Percentiles rank a stretch among this genome's conserved stretches.
These are phyloP conservation scores for Pipa parva DNA, from an alignment of 2,113 vertebrate species.

Conservation along the genomic window DNA sequence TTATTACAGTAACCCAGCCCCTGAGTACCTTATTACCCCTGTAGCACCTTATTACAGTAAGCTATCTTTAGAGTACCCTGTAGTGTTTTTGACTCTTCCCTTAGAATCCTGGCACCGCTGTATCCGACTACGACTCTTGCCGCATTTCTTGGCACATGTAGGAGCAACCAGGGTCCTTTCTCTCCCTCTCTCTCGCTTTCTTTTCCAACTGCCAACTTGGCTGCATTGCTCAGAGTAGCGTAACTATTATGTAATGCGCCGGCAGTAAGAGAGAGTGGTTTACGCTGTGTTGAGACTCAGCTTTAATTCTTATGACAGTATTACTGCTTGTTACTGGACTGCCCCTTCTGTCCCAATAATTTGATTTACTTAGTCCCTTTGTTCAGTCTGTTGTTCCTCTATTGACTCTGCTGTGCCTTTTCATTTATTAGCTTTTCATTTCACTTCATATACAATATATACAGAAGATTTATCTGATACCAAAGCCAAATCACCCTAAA, in stretches of 20 bases:
- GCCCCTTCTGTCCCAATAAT: background rate
- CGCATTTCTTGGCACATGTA: constrained; percentile 20
- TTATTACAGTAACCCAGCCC: constrained; percentile 7
- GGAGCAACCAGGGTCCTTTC: constrained; percentile 19
- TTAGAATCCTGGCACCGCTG: background rate
- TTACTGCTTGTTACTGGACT: no score
- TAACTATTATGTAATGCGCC: constrained; percentile 35
- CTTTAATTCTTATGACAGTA: background rate
- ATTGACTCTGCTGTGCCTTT: no score
- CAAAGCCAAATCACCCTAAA: no score
- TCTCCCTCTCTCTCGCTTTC: constrained; percentile 9
- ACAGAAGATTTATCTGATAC: no score
- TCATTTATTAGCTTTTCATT: no score
- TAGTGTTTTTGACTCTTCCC: background rate
- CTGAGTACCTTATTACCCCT: background rate
- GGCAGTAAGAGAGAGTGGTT: background rate
- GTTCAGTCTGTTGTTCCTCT: no score
- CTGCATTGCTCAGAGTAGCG: constrained; percentile 17
- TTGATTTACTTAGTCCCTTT: no score
- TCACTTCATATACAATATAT: no score
- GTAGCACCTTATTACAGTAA: constrained; percentile 7
- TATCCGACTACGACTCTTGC: background rate
- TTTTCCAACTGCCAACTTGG: constrained; percentile 32
- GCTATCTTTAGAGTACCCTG: background rate
- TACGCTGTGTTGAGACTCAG: background rate